Conservation (phyloP, 2,888 invertebrate species). For the Galerucella nymphaeae region DNA sequence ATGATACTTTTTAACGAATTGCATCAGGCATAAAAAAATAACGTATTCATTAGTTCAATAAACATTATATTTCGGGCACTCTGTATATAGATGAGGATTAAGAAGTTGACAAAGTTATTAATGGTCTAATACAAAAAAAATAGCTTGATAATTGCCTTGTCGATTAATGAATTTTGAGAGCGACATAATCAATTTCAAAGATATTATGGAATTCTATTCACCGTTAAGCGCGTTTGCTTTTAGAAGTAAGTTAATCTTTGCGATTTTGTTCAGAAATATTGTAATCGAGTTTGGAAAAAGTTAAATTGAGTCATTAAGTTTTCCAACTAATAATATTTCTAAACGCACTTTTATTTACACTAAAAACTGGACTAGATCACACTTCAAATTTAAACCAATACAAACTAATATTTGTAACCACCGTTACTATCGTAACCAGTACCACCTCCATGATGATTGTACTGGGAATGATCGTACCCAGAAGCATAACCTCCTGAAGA, state of each 20-base stretch:
- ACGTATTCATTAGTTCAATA: no score
- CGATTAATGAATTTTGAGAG: neutral
- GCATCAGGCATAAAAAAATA: neutral
- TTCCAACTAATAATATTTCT: neutral
- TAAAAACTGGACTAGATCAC: constrained; percentile 39
- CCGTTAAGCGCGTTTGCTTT: neutral
- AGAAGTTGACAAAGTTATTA: no score
- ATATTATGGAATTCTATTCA: neutral
- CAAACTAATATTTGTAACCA: constrained; percentile 53
- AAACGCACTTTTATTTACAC: constrained; percentile 11
- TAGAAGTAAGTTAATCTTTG: neutral
- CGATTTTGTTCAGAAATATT: constrained; percentile 10
- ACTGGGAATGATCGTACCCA: constrained; percentile 36
- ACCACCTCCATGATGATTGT: constrained; percentile 20
- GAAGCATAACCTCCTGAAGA: constrained; percentile 37
- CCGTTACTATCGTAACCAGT: constrained; percentile 42
- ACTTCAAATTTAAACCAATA: constrained; percentile 12
- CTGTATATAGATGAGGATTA: no score
- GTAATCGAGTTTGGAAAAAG: constrained; percentile 14
- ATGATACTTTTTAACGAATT: neutral
- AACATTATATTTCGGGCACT: no score
- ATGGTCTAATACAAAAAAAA: no score
- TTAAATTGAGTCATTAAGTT: constrained; percentile 13
- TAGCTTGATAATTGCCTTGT: no score
- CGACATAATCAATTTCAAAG: neutral